Evolutionary conservation across 1,140 invertebrate genomes (phyloP), one percentile per base, ranked within the genome.

Genomic region (Cheumatopsyche charites): DNA sequence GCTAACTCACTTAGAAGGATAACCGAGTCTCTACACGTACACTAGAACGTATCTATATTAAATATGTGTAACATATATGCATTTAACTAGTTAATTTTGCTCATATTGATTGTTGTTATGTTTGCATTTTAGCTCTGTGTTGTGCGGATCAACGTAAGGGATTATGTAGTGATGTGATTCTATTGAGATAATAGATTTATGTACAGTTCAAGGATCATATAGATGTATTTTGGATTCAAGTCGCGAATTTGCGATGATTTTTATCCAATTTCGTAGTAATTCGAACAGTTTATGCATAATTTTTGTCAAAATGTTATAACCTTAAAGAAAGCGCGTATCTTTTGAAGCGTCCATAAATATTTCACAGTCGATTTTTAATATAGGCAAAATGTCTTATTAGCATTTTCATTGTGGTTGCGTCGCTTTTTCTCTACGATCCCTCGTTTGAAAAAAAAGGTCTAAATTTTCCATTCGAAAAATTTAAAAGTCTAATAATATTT

Each of bases 401-500:
- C 63, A 66, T 66, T 66, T 66, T 66, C 43, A 47, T 47, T 58
- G 55, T 58, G 55, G 55, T 7, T n/a, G 49, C 19, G n/a, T 21
- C 49, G 49, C 49, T 52, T 23, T 66, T 43, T 47, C 5, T 47
- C 43, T 43, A 9, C n/a, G 42, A 47, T 23, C 43, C n/a, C 15
- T 42, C 29, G 29, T 36, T 36, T 47, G 13, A 47, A 47, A 26
- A 4, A 43, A 63, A 43, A 63, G 9, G 62, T 63, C 29, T 42
- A 63, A 41, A 43, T 42, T 66, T 66, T 66, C 63, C 36, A 43
- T 66, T 66, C n/a, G 42, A n/a, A 42, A 42, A 66, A 66, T 66
- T 66, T 66, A 42, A 66, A 66, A 66, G 41, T 66, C 63, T 66
- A 66, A 66, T 66, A 47, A n/a, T 66, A 58, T 58, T 58, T 58